These are phyloP conservation scores for Larimichthys polyactis DNA, from an alignment of 2,113 vertebrate genomes.

Conservation along the genomic window DNA sequence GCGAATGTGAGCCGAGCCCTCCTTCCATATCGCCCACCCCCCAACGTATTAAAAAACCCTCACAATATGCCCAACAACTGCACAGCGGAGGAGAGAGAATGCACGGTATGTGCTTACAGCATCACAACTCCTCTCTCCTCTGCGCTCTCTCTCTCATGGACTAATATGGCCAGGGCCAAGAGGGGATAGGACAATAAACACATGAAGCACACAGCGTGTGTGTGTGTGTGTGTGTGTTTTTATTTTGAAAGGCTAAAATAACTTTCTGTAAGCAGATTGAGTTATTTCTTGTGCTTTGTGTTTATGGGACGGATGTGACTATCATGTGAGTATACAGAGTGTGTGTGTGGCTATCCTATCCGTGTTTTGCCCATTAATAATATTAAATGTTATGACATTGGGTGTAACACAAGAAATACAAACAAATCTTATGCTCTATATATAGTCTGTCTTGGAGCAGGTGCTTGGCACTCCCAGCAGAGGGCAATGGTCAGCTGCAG, in stretches of 20 bases:
- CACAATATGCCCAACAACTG: slow-evolving; percentile 92
- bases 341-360: background rate
- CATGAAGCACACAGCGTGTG: slow-evolving; percentile 32
- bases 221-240: background rate
- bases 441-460: slow-evolving; percentile 44
- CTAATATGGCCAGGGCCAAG: slow-evolving; percentile 74
- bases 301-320: background rate
- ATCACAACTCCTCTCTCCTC: slow-evolving; percentile 78
- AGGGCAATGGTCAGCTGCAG: slow-evolving; percentile 80
- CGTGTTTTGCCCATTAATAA: background rate
- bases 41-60: slow-evolving; percentile 83
- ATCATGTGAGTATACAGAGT: background rate
- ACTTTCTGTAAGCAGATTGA: background rate
- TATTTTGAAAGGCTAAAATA: slow-evolving; percentile 1
- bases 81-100: slow-evolving; percentile 89
- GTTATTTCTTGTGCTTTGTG: slow-evolving; percentile 6
- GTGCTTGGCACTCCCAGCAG: slow-evolving; percentile 69
- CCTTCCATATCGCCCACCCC: slow-evolving; percentile 37
- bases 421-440: slow-evolving; percentile 39
- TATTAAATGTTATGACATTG: slow-evolving; percentile 1
- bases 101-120: slow-evolving; percentile 87
- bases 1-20: slow-evolving; percentile 85
- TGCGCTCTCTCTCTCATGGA: slow-evolving; percentile 41
- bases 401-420: slow-evolving; percentile 35
- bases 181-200: slow-evolving; percentile 58